Evolutionary conservation across 2,888 invertebrate species (phyloP), one percentile per base, ranked within the genome.

Genomic region (Dolichopus griseipennis): DNA sequence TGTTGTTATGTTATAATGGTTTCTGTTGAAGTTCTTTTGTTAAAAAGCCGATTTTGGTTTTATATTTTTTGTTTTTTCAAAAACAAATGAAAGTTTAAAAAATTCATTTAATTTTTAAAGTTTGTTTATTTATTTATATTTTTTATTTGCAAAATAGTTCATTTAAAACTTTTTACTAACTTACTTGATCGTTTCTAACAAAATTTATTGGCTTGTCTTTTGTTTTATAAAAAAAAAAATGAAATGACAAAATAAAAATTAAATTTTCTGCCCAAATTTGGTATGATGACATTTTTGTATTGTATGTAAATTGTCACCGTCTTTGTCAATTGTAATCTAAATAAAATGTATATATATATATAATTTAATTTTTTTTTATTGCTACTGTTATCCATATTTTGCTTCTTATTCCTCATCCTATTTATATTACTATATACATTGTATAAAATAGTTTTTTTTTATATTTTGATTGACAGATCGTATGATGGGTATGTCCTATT

Each of bases 221-320:
- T 27, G 27, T 27, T 27, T 27, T 27, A 27, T n/a, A n/a, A n/a
- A n/a, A n/a, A n/a, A n/a, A n/a, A n/a, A n/a, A n/a, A n/a, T n/a
- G n/a, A n/a, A n/a, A n/a, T n/a, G n/a, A n/a, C n/a, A n/a, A n/a
- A n/a, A n/a, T n/a, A n/a, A n/a, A n/a, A n/a, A n/a, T 27, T 27
- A 27, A 27, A 27, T 37, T n/a, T 27, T 21, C 18, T 18, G 22
- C 6, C 18, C 2, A 27, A 62, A 27, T 63, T 27, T 62, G 21
- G 62, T 10, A 41, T 41, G 41, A 41, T 12, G 15, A 15, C 6
- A 10, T 33, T 63, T 15, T 27, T 5, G 63, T 63, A 63, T 63
- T 63, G 63, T 63, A 63, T 63, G 63, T 63, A 63, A 63, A 63
- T 63, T 63, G 63, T 63, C 63, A 27, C 27, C 52, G 52, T 52